These are phyloP conservation scores for Nymphicus hollandicus DNA, from an alignment of 2,113 vertebrate species.

Conservation along the genomic window DNA sequence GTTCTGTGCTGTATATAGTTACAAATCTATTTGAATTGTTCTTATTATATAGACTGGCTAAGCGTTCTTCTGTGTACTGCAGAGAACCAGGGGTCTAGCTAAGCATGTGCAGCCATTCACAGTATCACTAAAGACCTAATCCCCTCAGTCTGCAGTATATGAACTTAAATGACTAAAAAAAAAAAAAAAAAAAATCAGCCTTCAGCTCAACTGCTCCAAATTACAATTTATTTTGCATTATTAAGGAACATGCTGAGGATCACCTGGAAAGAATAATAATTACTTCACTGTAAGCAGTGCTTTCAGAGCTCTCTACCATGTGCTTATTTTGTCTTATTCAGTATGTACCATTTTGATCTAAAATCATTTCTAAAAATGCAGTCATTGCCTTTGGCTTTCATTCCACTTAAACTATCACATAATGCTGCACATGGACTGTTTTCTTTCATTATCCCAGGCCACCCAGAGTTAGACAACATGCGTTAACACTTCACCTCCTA, in stretches of 20 bases:
- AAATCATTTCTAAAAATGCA: constrained; percentile 43
- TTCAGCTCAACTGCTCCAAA: not conserved
- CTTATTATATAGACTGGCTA: not conserved
- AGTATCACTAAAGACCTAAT: not conserved
- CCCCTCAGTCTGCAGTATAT: not conserved
- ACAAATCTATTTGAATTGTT: not conserved
- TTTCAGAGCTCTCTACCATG: not conserved
- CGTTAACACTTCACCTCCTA: not conserved
- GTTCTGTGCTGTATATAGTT: not conserved
- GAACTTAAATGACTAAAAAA: not conserved
- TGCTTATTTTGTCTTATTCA: not conserved
- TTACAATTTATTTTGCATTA: not conserved
- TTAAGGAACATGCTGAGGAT: not conserved
- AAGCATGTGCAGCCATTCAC: not conserved
- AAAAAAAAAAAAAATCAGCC: not conserved
- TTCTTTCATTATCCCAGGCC: not conserved
- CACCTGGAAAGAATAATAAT: not conserved
- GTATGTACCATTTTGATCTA: not conserved
- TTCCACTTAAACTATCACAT: constrained; percentile 12
- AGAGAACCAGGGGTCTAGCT: not conserved
- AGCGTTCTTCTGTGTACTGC: not conserved
- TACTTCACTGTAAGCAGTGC: not conserved
- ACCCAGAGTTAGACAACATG: not conserved
- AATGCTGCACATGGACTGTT: not conserved
- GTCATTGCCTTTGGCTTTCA: constrained; percentile 19